Evolutionary conservation across 2,797 vertebrate genomes (phyloP).

Genomic region (Rhynchotus rufescens): DNA sequence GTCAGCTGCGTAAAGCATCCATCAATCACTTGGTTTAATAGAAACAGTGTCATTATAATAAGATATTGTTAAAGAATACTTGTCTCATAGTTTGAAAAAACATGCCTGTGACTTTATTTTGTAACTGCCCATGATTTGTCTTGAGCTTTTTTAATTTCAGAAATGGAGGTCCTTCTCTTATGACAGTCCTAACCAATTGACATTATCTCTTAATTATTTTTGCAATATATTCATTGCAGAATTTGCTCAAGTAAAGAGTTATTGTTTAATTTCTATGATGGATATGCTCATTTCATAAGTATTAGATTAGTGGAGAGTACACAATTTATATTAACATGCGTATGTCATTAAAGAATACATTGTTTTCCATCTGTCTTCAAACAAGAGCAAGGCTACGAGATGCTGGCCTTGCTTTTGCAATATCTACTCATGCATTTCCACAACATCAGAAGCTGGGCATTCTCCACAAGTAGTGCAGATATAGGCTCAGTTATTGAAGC

Average conservation of each 20-base stretch:
- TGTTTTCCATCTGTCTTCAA: slow-evolving; percentile 64
- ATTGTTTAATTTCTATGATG: slow-evolving; percentile 73
- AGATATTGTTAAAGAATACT: slow-evolving; percentile 15
- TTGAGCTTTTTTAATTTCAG: slow-evolving; percentile 46
- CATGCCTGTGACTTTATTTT: slow-evolving; percentile 2
- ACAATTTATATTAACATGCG: slow-evolving; percentile 69
- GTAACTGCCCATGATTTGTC: not conserved
- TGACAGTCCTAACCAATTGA: slow-evolving; percentile 19
- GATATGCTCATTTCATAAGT: slow-evolving; percentile 75
- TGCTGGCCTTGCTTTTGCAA: slow-evolving; percentile 5
- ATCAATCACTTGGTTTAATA: slow-evolving; percentile 29
- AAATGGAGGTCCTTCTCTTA: slow-evolving; percentile 26
- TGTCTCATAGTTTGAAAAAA: slow-evolving; percentile 16
- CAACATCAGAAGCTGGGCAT: not conserved
- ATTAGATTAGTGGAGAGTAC: slow-evolving; percentile 74
- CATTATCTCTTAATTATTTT: slow-evolving; percentile 75
- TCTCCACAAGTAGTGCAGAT: not conserved
- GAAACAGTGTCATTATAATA: slow-evolving; percentile 45
- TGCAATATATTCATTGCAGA: slow-evolving; percentile 64
- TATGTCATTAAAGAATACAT: slow-evolving; percentile 63
- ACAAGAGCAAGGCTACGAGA: slow-evolving; percentile 43
- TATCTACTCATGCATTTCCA: not conserved
- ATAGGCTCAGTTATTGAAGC: not conserved
- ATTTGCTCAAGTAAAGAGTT: slow-evolving; percentile 71
- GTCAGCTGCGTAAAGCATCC: slow-evolving; percentile 23